phyloP scores from a whole-genome alignment of 2,888 invertebrate genomes.

The Lordiphosa fenestrarum region DNA sequence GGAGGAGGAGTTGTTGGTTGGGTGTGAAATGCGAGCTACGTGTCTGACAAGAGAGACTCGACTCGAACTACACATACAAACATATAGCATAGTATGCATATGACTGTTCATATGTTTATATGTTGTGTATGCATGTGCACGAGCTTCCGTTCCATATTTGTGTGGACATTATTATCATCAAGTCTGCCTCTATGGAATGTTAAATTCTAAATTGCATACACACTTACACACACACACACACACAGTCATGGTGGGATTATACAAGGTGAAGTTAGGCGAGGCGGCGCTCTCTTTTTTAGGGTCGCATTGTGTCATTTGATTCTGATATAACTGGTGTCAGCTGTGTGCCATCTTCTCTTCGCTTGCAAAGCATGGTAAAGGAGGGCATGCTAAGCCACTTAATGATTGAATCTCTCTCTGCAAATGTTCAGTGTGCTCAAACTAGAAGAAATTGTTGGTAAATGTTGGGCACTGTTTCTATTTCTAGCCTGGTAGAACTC shows the following conservation, averaged over 20 bases:
- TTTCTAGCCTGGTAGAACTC: too few species aligned
- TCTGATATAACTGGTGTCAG: background rate
- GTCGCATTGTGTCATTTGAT: constrained; percentile 3
- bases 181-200: background rate
- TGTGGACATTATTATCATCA: background rate
- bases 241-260: too few species aligned
- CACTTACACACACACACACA: too few species aligned
- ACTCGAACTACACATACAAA: constrained; percentile 6
- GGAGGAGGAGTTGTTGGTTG: too few species aligned
- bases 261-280: too few species aligned
- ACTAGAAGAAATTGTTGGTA: too few species aligned
- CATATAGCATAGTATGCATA: background rate
- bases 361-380: background rate
- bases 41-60: background rate
- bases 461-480: too few species aligned
- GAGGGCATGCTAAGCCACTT: background rate
- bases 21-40: background rate
- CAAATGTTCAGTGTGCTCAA: too few species aligned
- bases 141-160: constrained; percentile 1
- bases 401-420: too few species aligned
- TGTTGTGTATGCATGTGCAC: background rate
- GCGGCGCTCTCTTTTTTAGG: too few species aligned
- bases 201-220: background rate
- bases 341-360: background rate
- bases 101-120: too few species aligned